Evolutionary conservation across 2,113 vertebrate genomes (phyloP).

Genomic region (Trichechus manatus): DNA sequence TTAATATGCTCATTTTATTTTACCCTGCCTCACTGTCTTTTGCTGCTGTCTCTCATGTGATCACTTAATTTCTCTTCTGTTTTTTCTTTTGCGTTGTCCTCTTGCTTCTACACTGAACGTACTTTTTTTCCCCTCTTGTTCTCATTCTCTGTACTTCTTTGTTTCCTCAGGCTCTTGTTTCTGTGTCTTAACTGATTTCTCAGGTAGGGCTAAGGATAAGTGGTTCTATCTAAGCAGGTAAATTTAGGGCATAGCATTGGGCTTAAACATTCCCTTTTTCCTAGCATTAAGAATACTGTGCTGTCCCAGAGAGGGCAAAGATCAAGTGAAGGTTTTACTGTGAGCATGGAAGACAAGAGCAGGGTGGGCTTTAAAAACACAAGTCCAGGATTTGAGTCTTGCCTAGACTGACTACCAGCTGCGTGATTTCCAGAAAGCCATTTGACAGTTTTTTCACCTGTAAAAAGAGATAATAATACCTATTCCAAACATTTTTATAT

Average conservation of each 20-base stretch:
- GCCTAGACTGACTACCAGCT: not conserved
- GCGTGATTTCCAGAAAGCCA: not conserved
- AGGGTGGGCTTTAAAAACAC: not conserved
- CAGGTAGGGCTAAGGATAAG: not conserved
- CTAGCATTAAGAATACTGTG: not conserved
- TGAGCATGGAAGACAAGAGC: not conserved
- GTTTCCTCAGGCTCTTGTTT: not conserved
- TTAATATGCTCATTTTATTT: slow-evolving; percentile 58
- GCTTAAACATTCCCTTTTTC: not conserved
- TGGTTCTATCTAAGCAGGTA: not conserved
- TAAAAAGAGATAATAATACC: not conserved
- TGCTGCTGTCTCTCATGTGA: slow-evolving; percentile 44
- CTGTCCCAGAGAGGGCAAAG: not conserved
- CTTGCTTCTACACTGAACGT: not conserved
- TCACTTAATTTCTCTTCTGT: not conserved
- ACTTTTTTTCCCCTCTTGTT: not conserved
- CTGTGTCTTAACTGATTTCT: not conserved
- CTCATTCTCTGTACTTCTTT: not conserved
- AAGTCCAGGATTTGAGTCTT: not conserved
- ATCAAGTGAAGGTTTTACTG: not conserved
- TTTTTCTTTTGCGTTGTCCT: slow-evolving; percentile 8
- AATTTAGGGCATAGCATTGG: not conserved
- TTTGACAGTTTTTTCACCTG: not conserved
- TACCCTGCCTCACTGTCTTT: slow-evolving; percentile 74
- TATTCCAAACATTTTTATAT: slow-evolving; percentile 22